Conservation (phyloP, 2,113 vertebrate species). For the Bambusicola thoracicus region DNA sequence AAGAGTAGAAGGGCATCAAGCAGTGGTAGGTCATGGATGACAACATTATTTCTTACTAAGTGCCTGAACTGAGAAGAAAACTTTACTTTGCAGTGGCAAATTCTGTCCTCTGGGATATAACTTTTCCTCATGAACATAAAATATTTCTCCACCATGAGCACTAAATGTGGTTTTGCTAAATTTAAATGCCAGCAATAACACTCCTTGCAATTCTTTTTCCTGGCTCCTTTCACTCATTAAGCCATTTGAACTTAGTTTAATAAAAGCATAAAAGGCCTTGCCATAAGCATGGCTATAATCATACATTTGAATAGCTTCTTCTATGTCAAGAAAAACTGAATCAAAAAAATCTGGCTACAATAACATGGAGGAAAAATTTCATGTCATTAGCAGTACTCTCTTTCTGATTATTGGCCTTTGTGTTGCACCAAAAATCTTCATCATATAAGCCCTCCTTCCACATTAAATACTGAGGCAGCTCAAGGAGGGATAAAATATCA, state of each 20-base stretch:
- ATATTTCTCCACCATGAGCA: not conserved
- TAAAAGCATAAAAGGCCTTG: not conserved
- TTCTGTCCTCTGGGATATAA: not conserved
- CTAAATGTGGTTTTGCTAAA: not conserved
- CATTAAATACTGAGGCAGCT: not conserved
- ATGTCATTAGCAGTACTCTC: not conserved
- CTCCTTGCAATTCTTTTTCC: conserved; percentile 13
- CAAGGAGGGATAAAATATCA: not conserved
- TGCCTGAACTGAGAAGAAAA: not conserved
- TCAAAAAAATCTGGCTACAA: not conserved
- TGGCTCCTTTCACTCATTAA: conserved; percentile 1
- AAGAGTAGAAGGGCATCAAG: conserved; percentile 6
- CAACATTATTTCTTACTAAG: not conserved
- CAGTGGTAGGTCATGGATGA: not conserved
- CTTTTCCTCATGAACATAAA: not conserved
- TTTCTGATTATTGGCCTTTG: not conserved
- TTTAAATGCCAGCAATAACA: not conserved
- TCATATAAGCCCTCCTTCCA: not conserved
- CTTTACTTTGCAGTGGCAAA: not conserved
- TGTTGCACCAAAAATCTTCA: not conserved
- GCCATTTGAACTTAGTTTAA: conserved; percentile 19
- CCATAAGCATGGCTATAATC: conserved; percentile 16
- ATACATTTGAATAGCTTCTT: not conserved
- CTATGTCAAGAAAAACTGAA: not conserved
- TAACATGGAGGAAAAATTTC: not conserved